Conservation (phyloP, 2,797 vertebrate genomes). For the Enteromius fasciolatus region DNA sequence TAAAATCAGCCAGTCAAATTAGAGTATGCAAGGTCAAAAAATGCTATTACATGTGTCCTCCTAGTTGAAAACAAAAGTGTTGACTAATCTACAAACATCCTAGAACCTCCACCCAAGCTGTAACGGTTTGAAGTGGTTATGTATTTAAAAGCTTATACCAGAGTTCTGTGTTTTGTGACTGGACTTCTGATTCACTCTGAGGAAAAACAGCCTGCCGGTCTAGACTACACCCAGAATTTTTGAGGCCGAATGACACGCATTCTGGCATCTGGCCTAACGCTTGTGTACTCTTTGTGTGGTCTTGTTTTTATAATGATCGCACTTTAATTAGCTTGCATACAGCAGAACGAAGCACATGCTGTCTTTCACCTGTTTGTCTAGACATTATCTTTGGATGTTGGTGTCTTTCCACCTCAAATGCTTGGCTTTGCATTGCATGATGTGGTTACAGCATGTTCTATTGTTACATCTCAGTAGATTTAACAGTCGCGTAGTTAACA, state of each 20-base stretch:
- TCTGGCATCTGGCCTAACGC: not conserved
- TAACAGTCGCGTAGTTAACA: not conserved
- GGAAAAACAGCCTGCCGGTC: slow-evolving; percentile 11
- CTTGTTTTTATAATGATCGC: not conserved
- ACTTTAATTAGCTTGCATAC: not conserved
- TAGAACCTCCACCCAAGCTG: not conserved
- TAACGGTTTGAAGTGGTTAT: not conserved
- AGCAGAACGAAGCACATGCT: not conserved
- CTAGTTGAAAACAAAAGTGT: not conserved
- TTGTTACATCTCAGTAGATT: not conserved
- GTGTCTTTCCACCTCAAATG: not conserved
- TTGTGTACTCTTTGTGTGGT: not conserved
- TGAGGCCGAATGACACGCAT: not conserved
- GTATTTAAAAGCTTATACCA: not conserved
- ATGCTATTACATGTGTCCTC: not conserved
- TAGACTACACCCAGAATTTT: slow-evolving; percentile 31
- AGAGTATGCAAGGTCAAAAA: not conserved
- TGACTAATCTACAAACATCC: slow-evolving; percentile 1
- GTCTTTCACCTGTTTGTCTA: not conserved
- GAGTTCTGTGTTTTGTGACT: not conserved
- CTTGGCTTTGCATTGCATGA: slow-evolving; percentile 9
- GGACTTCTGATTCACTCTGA: slow-evolving; percentile 15
- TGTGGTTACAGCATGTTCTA: not conserved
- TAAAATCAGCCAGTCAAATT: not conserved
- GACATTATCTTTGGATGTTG: not conserved